Evolutionary conservation across 2,888 invertebrate species (phyloP), one percentile per base, ranked within the genome.

Genomic region (Dasypogon diadema): DNA sequence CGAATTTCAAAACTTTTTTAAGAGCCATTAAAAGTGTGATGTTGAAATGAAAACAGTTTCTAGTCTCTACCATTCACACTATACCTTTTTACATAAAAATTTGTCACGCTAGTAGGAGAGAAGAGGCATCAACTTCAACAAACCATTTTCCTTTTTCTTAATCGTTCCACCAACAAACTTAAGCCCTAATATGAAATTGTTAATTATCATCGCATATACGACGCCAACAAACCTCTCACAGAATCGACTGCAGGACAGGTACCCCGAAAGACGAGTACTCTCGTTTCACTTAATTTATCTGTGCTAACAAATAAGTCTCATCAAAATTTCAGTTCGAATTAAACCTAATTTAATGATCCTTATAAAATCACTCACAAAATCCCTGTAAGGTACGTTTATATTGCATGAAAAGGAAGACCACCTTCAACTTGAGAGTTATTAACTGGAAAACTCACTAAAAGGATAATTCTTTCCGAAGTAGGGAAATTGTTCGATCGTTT

Each of bases 341-440:
- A 58, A 58, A 58, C 30, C n/a, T 58, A 58, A 58, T 26, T 58
- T 58, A 58, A 58, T 58, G 58, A 58, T 58, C 34, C 16, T 58
- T 5, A 22, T 26, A 58, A 58, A 58, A 30, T 30, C 58, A 8
- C n/a, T 58, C 58, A 30, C 24, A 16, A 58, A 58, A 58, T 30
- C 58, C 58, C 58, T 58, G 14, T 26, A 34, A 58, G 30, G 58
- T 58, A 58, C 34, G 58, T 58, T 58, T 58, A 14, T 58, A 30
- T 2, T 30, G 14, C 30, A 10, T n/a, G 34, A 14, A 58, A 30
- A 58, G 18, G 26, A 34, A 24, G 5, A 18, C n/a, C n/a, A n/a
- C n/a, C n/a, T n/a, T n/a, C n/a, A n/a, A n/a, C n/a, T n/a, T n/a
- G n/a, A n/a, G n/a, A n/a, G n/a, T n/a, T n/a, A n/a, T n/a, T n/a